Base-by-base conservation (phyloP, 2,113 vertebrate species). In the Eudyptes chrysolophus region DNA sequence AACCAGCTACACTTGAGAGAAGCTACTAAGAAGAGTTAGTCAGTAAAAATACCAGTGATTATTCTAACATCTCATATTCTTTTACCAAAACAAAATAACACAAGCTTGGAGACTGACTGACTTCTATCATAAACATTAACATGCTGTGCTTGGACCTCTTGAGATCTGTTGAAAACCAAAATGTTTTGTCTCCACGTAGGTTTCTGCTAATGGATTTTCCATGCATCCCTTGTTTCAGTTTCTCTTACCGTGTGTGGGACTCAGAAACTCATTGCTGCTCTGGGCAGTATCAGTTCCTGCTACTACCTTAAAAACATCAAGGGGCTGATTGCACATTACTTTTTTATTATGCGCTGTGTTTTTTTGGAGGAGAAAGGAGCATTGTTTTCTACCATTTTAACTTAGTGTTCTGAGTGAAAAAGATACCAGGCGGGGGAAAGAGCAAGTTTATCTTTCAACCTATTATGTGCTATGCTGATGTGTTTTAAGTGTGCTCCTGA, bases 161-260 rank as follows among this genome's bases (percentile, higher is more conserved):
- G 90, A 95, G 89, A 96, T 94, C 77, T 92, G 88, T 78, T 3
- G 8, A 87, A 95, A 96, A 27, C 62, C 81, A 68, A 94, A 93
- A 92, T 85, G 93, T 97, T 96, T 93, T 96, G 94, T 96, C 91
- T 94, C 78, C 70, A 93, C 1, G 2, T 80, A 92, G 91, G 75
- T 87, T 93, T 93, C 51, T 96, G 54, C 87, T 96, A 93, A 97
- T 97, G 94, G 91, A 36, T 97, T 97, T 96, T 97, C 95, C 95
- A 92, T 96, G 87, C 66, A 55, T 82, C 81, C 94, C 91, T 87
- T 94, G 77, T 87, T 96, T 89, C 81, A 62, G 87, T 82, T 92
- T 87, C 81, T 85, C 66, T 89, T 91, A 10, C 81, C 13, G 1
- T 3, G 84, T 85, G 70, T 66, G 89, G 66, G 84, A 79, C 54